phyloP scores from a whole-genome alignment of 2,888 invertebrate species.

The Neoitamus cyanurus region DNA sequence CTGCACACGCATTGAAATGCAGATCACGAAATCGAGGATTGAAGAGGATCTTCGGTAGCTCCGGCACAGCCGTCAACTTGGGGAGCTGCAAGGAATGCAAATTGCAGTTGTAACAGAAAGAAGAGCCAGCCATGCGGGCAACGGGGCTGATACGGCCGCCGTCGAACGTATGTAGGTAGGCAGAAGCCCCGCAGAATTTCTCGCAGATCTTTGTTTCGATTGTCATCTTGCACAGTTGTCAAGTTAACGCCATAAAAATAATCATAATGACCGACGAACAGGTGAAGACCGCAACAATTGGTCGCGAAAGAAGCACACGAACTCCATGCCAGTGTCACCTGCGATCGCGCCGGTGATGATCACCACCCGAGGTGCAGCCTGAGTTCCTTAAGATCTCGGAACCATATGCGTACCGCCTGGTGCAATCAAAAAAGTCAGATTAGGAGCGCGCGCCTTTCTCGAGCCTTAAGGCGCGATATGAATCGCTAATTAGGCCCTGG shows the following conservation, averaged over 20 bases:
- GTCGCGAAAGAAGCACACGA: neutral
- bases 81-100: constrained; percentile 37
- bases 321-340: neutral
- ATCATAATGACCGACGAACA: constrained; percentile 6
- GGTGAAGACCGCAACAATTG: neutral
- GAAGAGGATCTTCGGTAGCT: constrained; percentile 33
- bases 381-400: constrained; percentile 5
- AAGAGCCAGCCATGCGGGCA: neutral
- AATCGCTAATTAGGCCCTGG: constrained; percentile 39
- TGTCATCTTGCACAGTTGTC: constrained; percentile 38
- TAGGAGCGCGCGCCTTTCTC: constrained; percentile 43
- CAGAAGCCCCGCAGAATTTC: neutral
- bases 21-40: constrained; percentile 35
- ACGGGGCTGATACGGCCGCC: neutral
- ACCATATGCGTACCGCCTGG: constrained; percentile 13
- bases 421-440: constrained; percentile 36
- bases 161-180: neutral
- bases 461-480: constrained; percentile 38
- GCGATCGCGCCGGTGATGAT: neutral
- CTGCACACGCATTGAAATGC: neutral
- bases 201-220: constrained; percentile 10
- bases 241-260: constrained; percentile 35
- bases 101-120: constrained; percentile 2
- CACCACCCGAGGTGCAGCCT: neutral
- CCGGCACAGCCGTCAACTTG: neutral